A percentile compares a stretch with the other conserved stretches of the same genome.
Conservation (phyloP, 2,888 invertebrate genomes). For the Crioceris asparagi region DNA sequence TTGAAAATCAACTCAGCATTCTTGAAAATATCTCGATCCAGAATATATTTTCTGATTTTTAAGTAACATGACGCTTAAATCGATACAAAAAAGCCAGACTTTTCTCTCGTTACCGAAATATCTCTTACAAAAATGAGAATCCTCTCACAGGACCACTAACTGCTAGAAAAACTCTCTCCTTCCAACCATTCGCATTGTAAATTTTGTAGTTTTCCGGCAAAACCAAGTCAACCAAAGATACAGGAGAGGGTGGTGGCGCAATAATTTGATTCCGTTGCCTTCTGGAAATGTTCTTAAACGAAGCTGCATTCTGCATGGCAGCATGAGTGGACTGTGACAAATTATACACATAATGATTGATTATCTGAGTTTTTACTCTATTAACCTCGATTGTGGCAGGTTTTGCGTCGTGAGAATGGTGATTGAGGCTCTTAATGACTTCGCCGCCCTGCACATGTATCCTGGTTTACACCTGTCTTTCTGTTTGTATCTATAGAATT, state of each 20-base stretch:
- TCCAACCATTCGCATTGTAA: slow-evolving; percentile 1
- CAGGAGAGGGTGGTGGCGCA: slow-evolving; percentile 1
- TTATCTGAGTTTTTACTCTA: slow-evolving; percentile 2
- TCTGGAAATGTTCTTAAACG: not conserved
- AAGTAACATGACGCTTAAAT: no score
- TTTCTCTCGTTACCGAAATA: no score
- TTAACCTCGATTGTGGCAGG: no score
- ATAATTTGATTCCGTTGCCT: slow-evolving; percentile 3
- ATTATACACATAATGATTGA: slow-evolving; percentile 5
- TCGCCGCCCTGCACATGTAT: not conserved
- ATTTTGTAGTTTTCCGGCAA: not conserved
- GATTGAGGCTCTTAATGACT: not conserved
- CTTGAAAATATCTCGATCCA: no score
- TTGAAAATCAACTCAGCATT: no score
- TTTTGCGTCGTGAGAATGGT: no score
- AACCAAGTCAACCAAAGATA: no score
- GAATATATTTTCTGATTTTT: no score
- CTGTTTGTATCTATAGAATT: no score
- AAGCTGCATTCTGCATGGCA: slow-evolving; percentile 2
- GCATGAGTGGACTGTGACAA: slow-evolving; percentile 2
- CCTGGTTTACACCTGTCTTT: not conserved
- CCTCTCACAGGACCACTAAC: slow-evolving; percentile 1
- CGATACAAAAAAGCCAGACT: no score
- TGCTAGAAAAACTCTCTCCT: slow-evolving; percentile 5
- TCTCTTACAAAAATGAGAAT: not conserved